A percentile compares a stretch with the other conserved stretches of the same genome.
These are phyloP conservation scores for Sinocyclocheilus rhinocerous DNA, from an alignment of 2,113 vertebrate species.

Conservation along the genomic window DNA sequence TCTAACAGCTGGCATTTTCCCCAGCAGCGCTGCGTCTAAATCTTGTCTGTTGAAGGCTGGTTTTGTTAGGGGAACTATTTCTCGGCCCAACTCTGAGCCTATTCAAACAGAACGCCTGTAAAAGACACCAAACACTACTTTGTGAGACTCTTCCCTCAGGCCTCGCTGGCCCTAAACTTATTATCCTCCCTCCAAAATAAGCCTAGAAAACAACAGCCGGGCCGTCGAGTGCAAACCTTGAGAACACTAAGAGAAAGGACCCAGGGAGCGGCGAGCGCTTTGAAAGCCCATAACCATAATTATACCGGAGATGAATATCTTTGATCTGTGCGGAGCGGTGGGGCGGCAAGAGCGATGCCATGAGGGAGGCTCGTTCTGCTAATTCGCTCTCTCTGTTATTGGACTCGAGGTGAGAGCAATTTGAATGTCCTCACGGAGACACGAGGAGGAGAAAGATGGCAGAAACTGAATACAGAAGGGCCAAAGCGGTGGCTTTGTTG, in stretches of 20 bases:
- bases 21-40: conserved; percentile 54
- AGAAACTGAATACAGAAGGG: conserved; percentile 63
- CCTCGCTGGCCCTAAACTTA: conserved; percentile 41
- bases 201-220: conserved; percentile 26
- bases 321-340: conserved; percentile 35
- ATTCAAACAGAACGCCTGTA: conserved; percentile 67
- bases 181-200: conserved; percentile 41
- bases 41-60: conserved; percentile 54
- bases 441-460: conserved; percentile 41
- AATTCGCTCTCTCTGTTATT: conserved; percentile 45
- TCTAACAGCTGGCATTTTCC: conserved; percentile 54
- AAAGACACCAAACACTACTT: conserved; percentile 47
- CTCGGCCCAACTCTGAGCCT: conserved; percentile 54
- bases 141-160: conserved; percentile 49
- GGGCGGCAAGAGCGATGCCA: conserved; percentile 7
- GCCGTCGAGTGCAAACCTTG: conserved; percentile 18
- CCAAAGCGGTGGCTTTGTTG: conserved; percentile 59
- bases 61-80: conserved; percentile 65
- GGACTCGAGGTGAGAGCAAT: conserved; percentile 54
- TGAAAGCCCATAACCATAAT: conserved; percentile 38
- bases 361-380: conserved; percentile 37
- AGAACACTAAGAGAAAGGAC: conserved; percentile 28
- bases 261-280: conserved; percentile 27
- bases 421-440: conserved; percentile 60
- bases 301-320: conserved; percentile 41